phyloP scores from a whole-genome alignment of 2,797 vertebrate species.

The Pachyuromys duprasi region DNA sequence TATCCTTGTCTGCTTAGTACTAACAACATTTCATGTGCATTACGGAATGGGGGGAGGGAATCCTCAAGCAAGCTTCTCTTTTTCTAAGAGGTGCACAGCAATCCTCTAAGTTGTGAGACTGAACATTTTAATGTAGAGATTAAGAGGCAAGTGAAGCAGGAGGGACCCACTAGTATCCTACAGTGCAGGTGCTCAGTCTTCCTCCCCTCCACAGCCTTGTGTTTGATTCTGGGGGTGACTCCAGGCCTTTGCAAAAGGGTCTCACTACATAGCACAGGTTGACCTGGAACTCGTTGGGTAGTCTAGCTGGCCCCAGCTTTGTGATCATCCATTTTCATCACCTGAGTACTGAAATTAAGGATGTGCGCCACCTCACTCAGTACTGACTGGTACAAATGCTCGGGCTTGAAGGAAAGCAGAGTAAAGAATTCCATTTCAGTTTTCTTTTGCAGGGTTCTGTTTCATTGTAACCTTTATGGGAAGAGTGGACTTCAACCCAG shows the following conservation, averaged over 20 bases:
- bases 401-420: not conserved
- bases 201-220: not conserved
- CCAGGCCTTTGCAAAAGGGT: not conserved
- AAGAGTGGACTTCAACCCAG: constrained; percentile 28
- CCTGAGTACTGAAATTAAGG: not conserved
- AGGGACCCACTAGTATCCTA: not conserved
- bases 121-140: not conserved
- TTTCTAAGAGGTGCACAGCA: constrained; percentile 13
- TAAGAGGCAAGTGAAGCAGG: not conserved
- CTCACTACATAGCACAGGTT: not conserved
- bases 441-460: constrained; percentile 21
- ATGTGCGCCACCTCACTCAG: not conserved
- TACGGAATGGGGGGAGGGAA: not conserved
- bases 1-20: not conserved
- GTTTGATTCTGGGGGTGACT: not conserved
- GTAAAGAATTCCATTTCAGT: not conserved
- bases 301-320: not conserved
- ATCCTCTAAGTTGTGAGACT: not conserved
- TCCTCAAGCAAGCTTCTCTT: not conserved
- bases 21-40: not conserved
- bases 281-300: not conserved
- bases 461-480: not conserved
- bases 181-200: not conserved
- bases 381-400: not conserved
- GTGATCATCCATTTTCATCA: not conserved